Conservation (phyloP, 2,113 vertebrate species). For the Colinus virginianus region DNA sequence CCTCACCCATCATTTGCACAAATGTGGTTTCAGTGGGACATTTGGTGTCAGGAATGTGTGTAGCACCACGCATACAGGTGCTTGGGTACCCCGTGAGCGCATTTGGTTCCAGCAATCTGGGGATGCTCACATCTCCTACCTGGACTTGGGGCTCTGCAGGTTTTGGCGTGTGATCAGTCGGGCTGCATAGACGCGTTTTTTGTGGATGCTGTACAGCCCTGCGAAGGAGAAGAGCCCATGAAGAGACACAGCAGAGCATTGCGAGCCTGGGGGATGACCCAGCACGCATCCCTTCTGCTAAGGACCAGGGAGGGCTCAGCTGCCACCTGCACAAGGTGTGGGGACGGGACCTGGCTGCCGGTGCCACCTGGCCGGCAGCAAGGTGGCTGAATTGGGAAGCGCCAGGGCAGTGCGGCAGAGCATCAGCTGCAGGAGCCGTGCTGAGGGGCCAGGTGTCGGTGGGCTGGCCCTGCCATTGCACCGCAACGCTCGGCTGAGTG, state of each 20-base stretch:
- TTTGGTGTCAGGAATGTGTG: background rate
- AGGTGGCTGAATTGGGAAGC: background rate
- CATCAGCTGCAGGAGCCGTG: constrained; percentile 27
- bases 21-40: fast-evolving
- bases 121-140: constrained; percentile 75
- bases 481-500: background rate
- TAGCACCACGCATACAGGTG: fast-evolving
- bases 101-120: fast-evolving
- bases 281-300: fast-evolving
- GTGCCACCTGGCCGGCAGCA: background rate
- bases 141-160: constrained; percentile 93
- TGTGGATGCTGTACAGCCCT: constrained; percentile 93
- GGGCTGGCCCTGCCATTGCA: background rate
- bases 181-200: constrained; percentile 90
- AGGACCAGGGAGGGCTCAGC: fast-evolving
- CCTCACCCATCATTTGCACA: background rate
- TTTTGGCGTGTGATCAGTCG: constrained; percentile 91
- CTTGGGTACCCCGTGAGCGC: fast-evolving
- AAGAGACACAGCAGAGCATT: background rate
- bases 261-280: background rate
- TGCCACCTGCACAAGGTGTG: fast-evolving
- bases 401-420: background rate
- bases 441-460: constrained; percentile 38
- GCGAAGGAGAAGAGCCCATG: background rate
- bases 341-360: background rate